Evolutionary conservation across 2,113 vertebrate genomes (phyloP), one percentile per base, ranked within the genome.

Genomic region (Arvicanthis niloticus): DNA sequence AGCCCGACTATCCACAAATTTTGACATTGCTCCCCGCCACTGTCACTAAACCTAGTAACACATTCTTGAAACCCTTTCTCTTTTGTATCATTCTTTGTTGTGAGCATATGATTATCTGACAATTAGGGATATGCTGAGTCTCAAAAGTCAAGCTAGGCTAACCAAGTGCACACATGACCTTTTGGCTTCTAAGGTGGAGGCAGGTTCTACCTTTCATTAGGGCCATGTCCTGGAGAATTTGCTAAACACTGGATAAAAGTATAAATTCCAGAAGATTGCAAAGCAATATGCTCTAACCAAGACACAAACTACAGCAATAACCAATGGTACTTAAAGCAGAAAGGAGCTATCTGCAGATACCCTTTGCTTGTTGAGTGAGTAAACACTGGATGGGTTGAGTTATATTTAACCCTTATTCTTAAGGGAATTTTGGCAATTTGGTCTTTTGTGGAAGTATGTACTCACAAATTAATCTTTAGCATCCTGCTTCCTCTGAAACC

Each of bases 21-120:
- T 21, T 60, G 24, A 29, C 22, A 8, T 45, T 40, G 16, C 1
- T 67, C 34, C 9, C 12, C 2, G n/a, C 4, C 31, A 2, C 2
- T 7, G 34, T 34, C 29, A 29, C 29, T 31, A 22, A 0, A 19
- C 53, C 31, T 22, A 48, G n/a, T 5, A 91, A 29, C 31, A 21
- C 45, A 48, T 76, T 85, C 29, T 48, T 16, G 17, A 51, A 19
- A 19, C 37, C 22, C 7, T 31, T 62, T 29, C 24, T 10, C 56
- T 51, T 42, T 68, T 31, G 15, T 19, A 4, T 11, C 17, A 5
- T 70, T 75, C 31, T 65, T 3, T 22, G 19, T 19, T 53, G 4
- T 70, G 17, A 70, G 10, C 7, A 21, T 85, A 24, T 88, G 26
- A 40, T 85, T 72, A 60, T 9, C 34, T 15, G 42, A 92, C 48